Evolutionary conservation across 2,888 invertebrate species (phyloP).

Genomic region (Adela reaumurella): DNA sequence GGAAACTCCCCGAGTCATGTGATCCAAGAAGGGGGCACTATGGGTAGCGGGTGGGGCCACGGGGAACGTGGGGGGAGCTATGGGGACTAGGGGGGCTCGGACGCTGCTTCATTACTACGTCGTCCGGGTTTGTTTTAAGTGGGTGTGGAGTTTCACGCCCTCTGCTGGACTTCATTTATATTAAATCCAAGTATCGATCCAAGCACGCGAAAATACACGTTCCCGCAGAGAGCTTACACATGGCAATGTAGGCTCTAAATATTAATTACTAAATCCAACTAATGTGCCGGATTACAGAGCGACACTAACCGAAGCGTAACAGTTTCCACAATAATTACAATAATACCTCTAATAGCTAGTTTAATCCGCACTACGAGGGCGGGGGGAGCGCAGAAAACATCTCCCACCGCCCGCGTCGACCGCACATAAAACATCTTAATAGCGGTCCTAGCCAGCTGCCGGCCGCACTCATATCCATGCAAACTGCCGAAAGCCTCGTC

Average conservation of each 20-base stretch:
- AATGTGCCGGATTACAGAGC: conserved; percentile 17
- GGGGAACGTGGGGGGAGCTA: conserved; percentile 18
- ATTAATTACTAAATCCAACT: no score
- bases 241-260: no score
- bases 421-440: conserved; percentile 59
- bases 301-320: conserved; percentile 38
- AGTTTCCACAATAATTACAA: conserved; percentile 47
- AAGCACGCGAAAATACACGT: background rate
- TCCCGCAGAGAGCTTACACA: no score
- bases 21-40: conserved; percentile 17
- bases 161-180: conserved; percentile 10
- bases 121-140: conserved; percentile 41
- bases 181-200: background rate
- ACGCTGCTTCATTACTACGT: conserved; percentile 53
- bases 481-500: conserved; percentile 35
- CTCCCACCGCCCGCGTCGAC: conserved; percentile 53
- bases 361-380: conserved; percentile 52
- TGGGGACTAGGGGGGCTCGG: conserved; percentile 52
- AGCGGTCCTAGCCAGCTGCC: conserved; percentile 53
- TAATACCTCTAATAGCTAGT: conserved; percentile 52
- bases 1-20: conserved; percentile 42
- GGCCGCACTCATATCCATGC: conserved; percentile 56
- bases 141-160: conserved; percentile 59
- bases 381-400: conserved; percentile 54
- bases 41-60: no score